Conservation (phyloP, 2,113 vertebrate genomes). For the Mirza zaza region DNA sequence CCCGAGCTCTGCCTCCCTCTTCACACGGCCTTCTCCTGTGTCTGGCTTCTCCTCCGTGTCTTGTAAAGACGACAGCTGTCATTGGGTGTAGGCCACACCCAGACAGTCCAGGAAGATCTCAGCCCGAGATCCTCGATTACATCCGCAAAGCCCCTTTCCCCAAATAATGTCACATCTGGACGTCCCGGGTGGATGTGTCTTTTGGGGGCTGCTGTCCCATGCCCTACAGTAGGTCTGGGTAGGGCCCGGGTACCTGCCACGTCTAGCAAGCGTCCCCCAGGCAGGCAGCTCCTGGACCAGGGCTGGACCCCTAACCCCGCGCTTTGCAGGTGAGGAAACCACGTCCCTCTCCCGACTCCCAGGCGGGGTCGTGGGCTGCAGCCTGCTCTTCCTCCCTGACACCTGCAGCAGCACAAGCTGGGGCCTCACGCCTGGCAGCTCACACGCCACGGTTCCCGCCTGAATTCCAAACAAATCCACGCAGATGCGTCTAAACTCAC, state of each 20-base stretch:
- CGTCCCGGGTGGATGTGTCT: rapidly evolving
- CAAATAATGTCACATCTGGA: not conserved
- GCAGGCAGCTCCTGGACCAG: not conserved
- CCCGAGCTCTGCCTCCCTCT: rapidly evolving
- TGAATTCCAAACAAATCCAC: rapidly evolving
- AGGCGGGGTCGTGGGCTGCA: rapidly evolving
- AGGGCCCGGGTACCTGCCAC: rapidly evolving
- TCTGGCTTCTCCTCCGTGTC: not conserved
- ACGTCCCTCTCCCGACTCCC: not conserved
- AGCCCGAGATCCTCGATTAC: not conserved
- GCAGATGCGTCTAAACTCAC: rapidly evolving
- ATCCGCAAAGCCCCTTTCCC: not conserved
- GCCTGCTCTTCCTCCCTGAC: not conserved
- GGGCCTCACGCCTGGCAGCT: rapidly evolving
- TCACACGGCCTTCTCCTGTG: rapidly evolving
- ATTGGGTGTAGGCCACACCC: rapidly evolving
- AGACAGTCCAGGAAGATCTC: not conserved
- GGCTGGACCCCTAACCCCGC: not conserved
- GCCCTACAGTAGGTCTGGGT: not conserved
- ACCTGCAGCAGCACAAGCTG: not conserved
- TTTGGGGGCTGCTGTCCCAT: rapidly evolving
- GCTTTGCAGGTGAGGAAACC: not conserved
- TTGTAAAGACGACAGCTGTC: not conserved
- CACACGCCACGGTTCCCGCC: rapidly evolving
- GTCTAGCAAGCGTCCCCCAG: not conserved